Evolutionary conservation across 1,140 invertebrate species (phyloP).

Genomic region (Notospermus geniculatus): DNA sequence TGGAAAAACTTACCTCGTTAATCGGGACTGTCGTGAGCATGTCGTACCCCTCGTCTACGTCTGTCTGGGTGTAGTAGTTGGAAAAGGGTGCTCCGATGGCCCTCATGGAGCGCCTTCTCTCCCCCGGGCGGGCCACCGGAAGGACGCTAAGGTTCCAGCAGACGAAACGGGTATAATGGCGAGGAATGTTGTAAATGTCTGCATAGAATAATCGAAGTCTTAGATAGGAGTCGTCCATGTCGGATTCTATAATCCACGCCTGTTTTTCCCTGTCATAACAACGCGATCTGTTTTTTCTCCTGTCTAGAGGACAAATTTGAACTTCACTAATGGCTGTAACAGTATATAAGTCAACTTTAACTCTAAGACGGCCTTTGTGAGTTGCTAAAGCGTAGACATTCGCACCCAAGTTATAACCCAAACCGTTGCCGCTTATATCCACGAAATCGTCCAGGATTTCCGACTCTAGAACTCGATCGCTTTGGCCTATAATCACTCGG

Average conservation of each 20-base stretch:
- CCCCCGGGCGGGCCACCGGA: conserved; percentile 28
- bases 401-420: conserved; percentile 30
- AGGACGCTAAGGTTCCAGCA: conserved; percentile 66
- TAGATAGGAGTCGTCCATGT: conserved; percentile 72
- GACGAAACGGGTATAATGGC: conserved; percentile 75
- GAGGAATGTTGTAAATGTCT: conserved; percentile 79
- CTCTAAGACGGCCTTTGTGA: conserved; percentile 56
- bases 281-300: conserved; percentile 58
- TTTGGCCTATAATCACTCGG: conserved; percentile 70
- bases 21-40: conserved; percentile 66
- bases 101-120: conserved; percentile 52
- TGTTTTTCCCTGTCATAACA: conserved; percentile 84
- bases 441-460: conserved; percentile 75
- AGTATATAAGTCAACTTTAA: conserved; percentile 74
- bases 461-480: conserved; percentile 69
- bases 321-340: conserved; percentile 75
- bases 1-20: conserved; percentile 64
- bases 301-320: conserved; percentile 54
- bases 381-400: conserved; percentile 13
- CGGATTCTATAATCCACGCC: conserved; percentile 77
- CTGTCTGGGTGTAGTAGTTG: conserved; percentile 82
- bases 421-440: conserved; percentile 71
- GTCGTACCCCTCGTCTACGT: conserved; percentile 65
- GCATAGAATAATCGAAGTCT: conserved; percentile 75
- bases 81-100: conserved; percentile 74